A percentile compares a stretch with the other conserved stretches of the same genome.
phyloP scores from a whole-genome alignment of 2,113 vertebrate genomes.

The Ibidorhyncha struthersii region DNA sequence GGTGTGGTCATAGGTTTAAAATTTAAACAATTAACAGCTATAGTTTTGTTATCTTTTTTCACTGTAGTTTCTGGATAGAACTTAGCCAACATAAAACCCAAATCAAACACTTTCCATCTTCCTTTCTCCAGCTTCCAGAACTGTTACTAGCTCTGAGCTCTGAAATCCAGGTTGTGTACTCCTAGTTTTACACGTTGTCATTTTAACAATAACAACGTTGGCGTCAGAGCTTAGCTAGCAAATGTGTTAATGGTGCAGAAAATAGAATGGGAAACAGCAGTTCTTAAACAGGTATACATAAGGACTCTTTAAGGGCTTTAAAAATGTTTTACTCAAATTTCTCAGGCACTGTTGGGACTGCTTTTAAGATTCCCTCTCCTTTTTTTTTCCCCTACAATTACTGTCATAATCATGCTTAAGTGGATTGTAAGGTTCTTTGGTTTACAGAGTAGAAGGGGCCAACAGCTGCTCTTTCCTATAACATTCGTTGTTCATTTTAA shows the following conservation, averaged over 20 bases:
- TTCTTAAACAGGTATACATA: neutral
- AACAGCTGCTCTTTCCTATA: neutral
- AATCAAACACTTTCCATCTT: neutral
- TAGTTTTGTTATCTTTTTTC: neutral
- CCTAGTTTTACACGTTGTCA: neutral
- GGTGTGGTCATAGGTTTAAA: neutral
- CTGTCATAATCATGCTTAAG: neutral
- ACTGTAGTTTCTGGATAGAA: neutral
- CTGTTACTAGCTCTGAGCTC: neutral
- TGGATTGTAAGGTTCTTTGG: neutral
- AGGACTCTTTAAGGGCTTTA: neutral
- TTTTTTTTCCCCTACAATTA: neutral
- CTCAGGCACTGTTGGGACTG: neutral
- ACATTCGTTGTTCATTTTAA: slow-evolving; percentile 7
- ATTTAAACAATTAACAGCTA: neutral
- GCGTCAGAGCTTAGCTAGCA: neutral
- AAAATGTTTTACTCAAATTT: slow-evolving; percentile 8
- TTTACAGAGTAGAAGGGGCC: neutral
- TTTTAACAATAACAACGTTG: neutral
- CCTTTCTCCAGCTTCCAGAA: neutral
- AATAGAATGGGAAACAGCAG: neutral
- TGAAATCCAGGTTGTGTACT: neutral
- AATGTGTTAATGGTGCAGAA: slow-evolving; percentile 35
- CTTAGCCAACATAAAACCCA: neutral
- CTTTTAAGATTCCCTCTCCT: neutral